A percentile compares a stretch with the other conserved stretches of the same genome.
Evolutionary conservation across 2,113 vertebrate species (phyloP).

Genomic region (Callaeas wilsoni): DNA sequence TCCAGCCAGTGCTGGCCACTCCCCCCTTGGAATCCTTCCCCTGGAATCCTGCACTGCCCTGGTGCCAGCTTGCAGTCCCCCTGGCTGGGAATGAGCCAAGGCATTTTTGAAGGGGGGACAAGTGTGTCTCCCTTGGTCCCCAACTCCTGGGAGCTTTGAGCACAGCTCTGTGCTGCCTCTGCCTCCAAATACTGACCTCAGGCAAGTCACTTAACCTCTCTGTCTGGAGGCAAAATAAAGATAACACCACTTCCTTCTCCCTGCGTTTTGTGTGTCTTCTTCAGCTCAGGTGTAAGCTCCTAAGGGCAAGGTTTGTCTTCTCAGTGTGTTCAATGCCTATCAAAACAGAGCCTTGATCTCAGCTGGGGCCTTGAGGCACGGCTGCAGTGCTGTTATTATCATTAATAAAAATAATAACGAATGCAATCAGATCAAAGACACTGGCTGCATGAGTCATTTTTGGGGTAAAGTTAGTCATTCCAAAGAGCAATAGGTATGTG

Average conservation of each 20-base stretch:
- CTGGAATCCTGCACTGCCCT: not conserved
- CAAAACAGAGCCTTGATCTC: conserved; percentile 61
- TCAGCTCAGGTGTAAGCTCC: conserved; percentile 39
- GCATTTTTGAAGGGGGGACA: not conserved
- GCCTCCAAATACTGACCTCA: not conserved
- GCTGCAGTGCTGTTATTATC: conserved; percentile 31
- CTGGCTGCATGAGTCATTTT: conserved; percentile 43
- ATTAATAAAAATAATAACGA: conserved; percentile 12
- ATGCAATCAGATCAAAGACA: conserved; percentile 53
- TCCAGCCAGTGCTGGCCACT: not conserved
- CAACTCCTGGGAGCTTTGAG: not conserved
- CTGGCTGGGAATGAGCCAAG: not conserved
- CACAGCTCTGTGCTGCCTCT: not conserved
- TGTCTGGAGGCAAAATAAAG: not conserved
- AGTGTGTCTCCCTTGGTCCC: accelerated
- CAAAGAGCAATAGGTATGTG: conserved; percentile 11
- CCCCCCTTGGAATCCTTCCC: not conserved
- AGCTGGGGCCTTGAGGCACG: conserved; percentile 51
- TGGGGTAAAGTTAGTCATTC: conserved; percentile 33
- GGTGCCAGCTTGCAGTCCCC: not conserved
- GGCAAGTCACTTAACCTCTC: not conserved
- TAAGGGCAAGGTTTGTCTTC: conserved; percentile 50
- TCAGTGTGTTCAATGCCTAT: not conserved
- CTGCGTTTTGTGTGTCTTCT: not conserved
- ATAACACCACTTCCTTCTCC: not conserved